These are phyloP conservation scores for Diuraphis noxia DNA, from an alignment of 1,140 invertebrate species.

Conservation along the genomic window DNA sequence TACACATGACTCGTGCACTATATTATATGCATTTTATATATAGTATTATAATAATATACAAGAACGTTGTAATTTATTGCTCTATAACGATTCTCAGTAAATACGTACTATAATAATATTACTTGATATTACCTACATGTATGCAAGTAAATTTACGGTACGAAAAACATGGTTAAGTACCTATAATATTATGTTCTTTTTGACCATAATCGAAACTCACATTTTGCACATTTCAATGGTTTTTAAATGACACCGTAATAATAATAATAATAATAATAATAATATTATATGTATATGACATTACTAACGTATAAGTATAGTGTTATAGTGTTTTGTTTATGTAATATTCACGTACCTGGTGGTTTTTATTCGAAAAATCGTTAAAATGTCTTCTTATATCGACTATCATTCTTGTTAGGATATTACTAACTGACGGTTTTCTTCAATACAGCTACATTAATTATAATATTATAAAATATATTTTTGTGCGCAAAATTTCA, in stretches of 20 bases:
- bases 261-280: not conserved
- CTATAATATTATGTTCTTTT: not conserved
- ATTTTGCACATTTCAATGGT: not conserved
- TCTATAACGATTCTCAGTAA: not conserved
- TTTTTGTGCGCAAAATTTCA: not conserved
- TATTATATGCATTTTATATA: not conserved
- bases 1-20: not conserved
- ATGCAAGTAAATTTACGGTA: not conserved
- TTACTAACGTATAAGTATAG: not conserved
- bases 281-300: not conserved
- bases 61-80: not conserved
- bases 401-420: no score
- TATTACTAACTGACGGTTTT: not conserved
- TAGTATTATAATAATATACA: not conserved
- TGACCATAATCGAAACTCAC: not conserved
- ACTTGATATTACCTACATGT: not conserved
- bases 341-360: not conserved
- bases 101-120: not conserved
- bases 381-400: no score
- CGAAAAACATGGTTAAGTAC: not conserved
- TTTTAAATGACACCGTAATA: not conserved
- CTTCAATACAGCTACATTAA: not conserved
- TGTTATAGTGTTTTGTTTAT: not conserved
- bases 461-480: not conserved
- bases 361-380: no score